These are phyloP conservation scores for Ellobius talpinus DNA, from an alignment of 2,113 vertebrate genomes.

Conservation along the genomic window DNA sequence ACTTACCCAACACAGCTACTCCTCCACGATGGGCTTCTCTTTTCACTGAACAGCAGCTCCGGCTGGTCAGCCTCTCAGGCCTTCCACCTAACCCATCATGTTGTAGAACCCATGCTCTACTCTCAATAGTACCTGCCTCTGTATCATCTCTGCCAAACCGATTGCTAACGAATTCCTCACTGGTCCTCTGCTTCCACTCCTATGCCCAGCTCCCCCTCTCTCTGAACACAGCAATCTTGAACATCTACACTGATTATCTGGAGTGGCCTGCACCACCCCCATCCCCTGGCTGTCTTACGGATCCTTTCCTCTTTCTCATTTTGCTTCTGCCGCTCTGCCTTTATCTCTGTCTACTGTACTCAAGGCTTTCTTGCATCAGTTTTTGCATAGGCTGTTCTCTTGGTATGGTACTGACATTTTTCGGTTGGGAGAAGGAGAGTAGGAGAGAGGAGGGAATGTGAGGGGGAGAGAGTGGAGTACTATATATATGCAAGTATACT, in stretches of 20 bases:
- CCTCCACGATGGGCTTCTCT: not conserved
- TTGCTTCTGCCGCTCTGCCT: not conserved
- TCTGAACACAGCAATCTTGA: not conserved
- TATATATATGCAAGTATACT: not conserved
- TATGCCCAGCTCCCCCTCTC: not conserved
- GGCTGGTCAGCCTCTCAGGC: not conserved
- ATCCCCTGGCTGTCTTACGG: not conserved
- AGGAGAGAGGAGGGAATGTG: not conserved
- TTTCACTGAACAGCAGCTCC: not conserved
- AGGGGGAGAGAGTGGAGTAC: not conserved
- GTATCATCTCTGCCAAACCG: not conserved
- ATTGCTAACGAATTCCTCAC: not conserved
- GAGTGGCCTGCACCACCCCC: not conserved
- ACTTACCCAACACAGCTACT: too few relatives aligned
- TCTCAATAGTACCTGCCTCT: not conserved
- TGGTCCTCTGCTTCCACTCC: not conserved
- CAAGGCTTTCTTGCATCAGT: not conserved
- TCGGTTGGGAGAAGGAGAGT: not conserved
- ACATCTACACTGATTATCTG: not conserved
- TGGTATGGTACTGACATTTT: not conserved
- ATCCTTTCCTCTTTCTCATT: not conserved
- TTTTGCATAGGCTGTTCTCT: not conserved
- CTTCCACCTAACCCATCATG: too few relatives aligned
- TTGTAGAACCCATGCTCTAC: not conserved
- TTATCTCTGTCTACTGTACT: not conserved